Evolutionary conservation across 2,888 invertebrate genomes (phyloP).

Genomic region (Drosophila sordidula): DNA sequence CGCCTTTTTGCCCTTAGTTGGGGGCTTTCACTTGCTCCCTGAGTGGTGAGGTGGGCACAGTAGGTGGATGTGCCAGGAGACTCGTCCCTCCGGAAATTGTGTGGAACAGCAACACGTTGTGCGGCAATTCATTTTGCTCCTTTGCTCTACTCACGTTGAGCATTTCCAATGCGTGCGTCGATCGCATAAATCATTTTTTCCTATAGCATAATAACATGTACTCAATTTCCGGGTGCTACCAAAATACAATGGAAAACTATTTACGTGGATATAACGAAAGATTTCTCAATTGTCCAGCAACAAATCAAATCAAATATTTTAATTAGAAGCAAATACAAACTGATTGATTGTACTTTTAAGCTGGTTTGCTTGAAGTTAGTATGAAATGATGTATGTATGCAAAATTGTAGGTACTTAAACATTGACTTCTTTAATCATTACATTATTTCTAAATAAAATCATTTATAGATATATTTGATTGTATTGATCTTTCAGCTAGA

Average conservation of each 20-base stretch:
- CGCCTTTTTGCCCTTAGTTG: conserved; percentile 7
- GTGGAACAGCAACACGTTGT: conserved; percentile 76
- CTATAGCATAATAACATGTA: conserved; percentile 37
- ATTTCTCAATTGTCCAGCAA: conserved; percentile 12
- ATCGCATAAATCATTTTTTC: conserved; percentile 67
- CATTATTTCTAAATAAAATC: no score
- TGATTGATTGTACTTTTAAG: background rate
- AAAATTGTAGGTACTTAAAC: no score
- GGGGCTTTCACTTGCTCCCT: conserved; percentile 7
- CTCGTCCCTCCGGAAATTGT: conserved; percentile 70
- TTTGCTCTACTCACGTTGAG: conserved; percentile 10
- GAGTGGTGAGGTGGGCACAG: conserved; percentile 62
- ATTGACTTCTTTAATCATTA: no score
- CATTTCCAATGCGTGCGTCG: conserved; percentile 54
- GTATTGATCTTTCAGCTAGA: no score
- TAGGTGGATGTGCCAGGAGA: conserved; percentile 22
- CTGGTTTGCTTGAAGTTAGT: no score
- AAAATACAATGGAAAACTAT: conserved; percentile 39
- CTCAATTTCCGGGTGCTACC: conserved; percentile 49
- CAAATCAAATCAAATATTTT: conserved; percentile 12
- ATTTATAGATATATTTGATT: background rate
- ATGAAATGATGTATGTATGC: no score
- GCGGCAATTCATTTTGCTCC: conserved; percentile 67
- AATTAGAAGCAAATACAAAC: conserved; percentile 6
- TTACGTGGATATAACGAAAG: conserved; percentile 30